Conservation (phyloP, 1,140 invertebrate genomes). For the Episyrphus balteatus region DNA sequence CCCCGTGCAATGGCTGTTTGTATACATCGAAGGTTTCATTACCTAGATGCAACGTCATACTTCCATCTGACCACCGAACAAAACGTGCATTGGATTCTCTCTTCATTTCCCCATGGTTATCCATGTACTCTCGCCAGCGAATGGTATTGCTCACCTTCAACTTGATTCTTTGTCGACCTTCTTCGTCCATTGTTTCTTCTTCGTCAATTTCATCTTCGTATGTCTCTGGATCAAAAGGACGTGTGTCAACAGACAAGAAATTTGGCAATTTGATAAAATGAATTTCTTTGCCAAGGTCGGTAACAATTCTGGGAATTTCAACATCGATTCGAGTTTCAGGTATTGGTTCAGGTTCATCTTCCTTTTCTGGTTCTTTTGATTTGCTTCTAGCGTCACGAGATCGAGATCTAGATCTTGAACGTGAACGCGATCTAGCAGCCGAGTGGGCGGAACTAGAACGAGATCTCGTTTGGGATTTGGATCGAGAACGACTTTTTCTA, state of each 20-base stretch:
- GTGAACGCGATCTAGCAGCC: slow-evolving; percentile 18
- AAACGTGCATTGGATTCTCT: slow-evolving; percentile 93
- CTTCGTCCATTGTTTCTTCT: slow-evolving; percentile 95
- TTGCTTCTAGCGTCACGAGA: slow-evolving; percentile 25
- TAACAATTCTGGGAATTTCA: slow-evolving; percentile 89
- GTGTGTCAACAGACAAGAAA: slow-evolving; percentile 81
- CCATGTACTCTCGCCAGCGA: slow-evolving; percentile 81
- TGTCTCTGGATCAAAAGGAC: slow-evolving; percentile 87
- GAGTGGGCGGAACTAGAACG: slow-evolving; percentile 14
- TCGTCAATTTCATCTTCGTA: slow-evolving; percentile 99
- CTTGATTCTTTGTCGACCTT: slow-evolving; percentile 85
- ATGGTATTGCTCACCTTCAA: slow-evolving; percentile 97
- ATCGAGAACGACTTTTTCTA: slow-evolving; percentile 16
- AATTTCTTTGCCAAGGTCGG: slow-evolving; percentile 81
- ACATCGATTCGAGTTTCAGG: slow-evolving; percentile 93
- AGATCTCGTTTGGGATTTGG: slow-evolving; percentile 6
- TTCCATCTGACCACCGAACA: slow-evolving; percentile 96
- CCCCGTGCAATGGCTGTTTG: slow-evolving; percentile 77
- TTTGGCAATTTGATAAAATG: slow-evolving; percentile 93
- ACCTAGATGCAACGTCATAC: slow-evolving; percentile 93
- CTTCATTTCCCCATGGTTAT: slow-evolving; percentile 70
- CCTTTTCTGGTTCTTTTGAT: slow-evolving; percentile 40
- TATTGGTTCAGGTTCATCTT: slow-evolving; percentile 61
- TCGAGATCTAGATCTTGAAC: slow-evolving; percentile 24
- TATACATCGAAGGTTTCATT: slow-evolving; percentile 97